Conservation (phyloP, 2,113 vertebrate genomes). For the Hepsetus odoe region DNA sequence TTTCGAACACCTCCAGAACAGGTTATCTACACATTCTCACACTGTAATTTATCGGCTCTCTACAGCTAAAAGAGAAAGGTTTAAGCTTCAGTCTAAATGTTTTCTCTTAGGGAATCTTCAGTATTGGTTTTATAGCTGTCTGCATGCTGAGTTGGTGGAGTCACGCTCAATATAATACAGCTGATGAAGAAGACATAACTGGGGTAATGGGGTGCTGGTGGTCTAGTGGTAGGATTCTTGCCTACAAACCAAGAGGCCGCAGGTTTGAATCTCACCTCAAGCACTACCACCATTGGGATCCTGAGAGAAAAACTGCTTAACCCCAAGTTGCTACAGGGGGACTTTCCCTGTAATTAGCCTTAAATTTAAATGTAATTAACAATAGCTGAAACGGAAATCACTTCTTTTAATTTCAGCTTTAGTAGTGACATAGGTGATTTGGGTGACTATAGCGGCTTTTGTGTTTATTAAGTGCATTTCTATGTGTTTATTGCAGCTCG, state of each 20-base stretch:
- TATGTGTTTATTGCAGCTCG: slow-evolving; percentile 55
- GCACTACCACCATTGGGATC: no score
- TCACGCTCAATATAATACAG: neutral
- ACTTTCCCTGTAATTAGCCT: no score
- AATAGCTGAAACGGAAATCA: no score
- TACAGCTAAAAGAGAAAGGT: slow-evolving; percentile 17
- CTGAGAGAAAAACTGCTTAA: no score
- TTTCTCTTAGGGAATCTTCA: neutral
- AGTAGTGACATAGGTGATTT: neutral
- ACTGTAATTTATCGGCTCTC: neutral
- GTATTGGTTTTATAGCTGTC: neutral
- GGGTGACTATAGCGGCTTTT: neutral
- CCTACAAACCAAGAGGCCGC: no score
- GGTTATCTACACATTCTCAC: slow-evolving; percentile 34
- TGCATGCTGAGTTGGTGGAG: neutral
- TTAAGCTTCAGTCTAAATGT: slow-evolving; percentile 1
- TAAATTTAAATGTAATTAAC: no score
- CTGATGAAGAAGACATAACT: neutral
- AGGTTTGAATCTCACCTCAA: no score
- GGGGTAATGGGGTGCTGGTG: no score
- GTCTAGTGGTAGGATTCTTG: no score
- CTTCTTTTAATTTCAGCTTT: no score
- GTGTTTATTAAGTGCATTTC: neutral
- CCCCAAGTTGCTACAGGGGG: no score
- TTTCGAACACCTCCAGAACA: slow-evolving; percentile 3